phyloP scores from a whole-genome alignment of 2,888 invertebrate genomes.

The Chrysotoxum bicinctum region DNA sequence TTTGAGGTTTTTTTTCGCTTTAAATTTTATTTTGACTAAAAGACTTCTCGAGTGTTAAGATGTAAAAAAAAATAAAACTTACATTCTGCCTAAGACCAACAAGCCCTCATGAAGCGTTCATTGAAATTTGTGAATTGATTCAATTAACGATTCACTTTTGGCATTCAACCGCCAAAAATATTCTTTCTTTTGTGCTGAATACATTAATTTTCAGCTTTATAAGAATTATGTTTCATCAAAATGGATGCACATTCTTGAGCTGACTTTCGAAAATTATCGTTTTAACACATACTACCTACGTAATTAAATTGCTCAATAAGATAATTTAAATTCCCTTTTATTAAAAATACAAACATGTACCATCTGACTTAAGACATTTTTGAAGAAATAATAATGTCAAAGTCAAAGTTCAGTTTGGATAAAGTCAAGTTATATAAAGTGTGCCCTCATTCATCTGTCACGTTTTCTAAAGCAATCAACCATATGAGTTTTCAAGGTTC shows the following conservation, averaged over 20 bases:
- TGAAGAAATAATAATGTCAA: conserved; percentile 15
- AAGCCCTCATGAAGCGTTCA: conserved; percentile 30
- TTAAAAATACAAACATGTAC: not conserved
- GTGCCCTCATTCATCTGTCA: conserved; percentile 36
- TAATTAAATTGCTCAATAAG: conserved; percentile 23
- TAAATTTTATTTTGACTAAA: conserved; percentile 5
- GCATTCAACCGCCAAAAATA: conserved; percentile 19
- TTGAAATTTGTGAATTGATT: conserved; percentile 26
- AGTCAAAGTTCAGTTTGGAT: conserved; percentile 50
- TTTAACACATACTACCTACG: not conserved
- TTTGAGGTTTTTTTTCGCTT: not conserved
- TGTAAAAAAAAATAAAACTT: not conserved
- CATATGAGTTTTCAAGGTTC: conserved; percentile 44
- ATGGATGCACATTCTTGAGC: conserved; percentile 34
- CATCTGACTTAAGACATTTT: not conserved
- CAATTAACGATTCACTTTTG: conserved; percentile 13
- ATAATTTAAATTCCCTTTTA: conserved; percentile 42
- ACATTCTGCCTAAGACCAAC: not conserved
- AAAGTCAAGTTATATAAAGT: not conserved
- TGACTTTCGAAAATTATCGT: conserved; percentile 42
- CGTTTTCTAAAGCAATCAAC: conserved; percentile 31
- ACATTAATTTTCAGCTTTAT: conserved; percentile 16
- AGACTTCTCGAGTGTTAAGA: conserved; percentile 25
- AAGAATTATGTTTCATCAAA: conserved; percentile 25
- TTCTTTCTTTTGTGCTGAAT: conserved; percentile 45